These are phyloP conservation scores for Geophilus truncorum DNA, from an alignment of 2,888 invertebrate genomes.

Conservation along the genomic window DNA sequence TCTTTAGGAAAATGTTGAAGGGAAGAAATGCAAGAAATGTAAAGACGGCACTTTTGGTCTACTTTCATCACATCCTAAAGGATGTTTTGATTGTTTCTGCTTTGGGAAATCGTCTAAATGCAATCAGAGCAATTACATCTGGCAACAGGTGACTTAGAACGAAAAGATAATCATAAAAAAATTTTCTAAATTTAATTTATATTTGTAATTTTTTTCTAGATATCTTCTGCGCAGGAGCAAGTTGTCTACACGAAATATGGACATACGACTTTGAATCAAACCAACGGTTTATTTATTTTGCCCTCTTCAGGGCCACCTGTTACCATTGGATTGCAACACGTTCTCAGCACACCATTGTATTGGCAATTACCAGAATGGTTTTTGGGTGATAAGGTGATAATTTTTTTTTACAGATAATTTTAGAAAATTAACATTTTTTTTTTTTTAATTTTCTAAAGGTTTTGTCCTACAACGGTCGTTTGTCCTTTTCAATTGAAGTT, in stretches of 20 bases:
- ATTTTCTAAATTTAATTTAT: no score
- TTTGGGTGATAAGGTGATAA: conserved; percentile 67
- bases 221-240: background rate
- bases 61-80: conserved; percentile 67
- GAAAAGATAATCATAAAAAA: no score
- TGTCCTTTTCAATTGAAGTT: conserved; percentile 67
- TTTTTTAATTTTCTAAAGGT: conserved; percentile 57
- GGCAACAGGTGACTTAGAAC: conserved; percentile 75
- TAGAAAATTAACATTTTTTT: background rate
- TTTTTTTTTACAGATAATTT: background rate
- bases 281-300: conserved; percentile 60
- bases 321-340: conserved; percentile 54
- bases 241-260: background rate
- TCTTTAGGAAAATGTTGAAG: conserved; percentile 69
- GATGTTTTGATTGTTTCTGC: conserved; percentile 95
- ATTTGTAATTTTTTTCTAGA: conserved; percentile 32
- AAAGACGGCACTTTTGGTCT: conserved; percentile 81
- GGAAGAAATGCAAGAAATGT: conserved; percentile 78
- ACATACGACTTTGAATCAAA: conserved; percentile 48
- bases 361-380: conserved; percentile 75
- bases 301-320: conserved; percentile 58
- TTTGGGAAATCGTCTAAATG: conserved; percentile 80
- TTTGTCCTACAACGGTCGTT: conserved; percentile 82
- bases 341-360: conserved; percentile 66
- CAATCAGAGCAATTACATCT: conserved; percentile 70